A percentile compares a stretch with the other conserved stretches of the same genome.
Evolutionary conservation across 2,113 vertebrate genomes (phyloP).

Genomic region (Python bivittatus): DNA sequence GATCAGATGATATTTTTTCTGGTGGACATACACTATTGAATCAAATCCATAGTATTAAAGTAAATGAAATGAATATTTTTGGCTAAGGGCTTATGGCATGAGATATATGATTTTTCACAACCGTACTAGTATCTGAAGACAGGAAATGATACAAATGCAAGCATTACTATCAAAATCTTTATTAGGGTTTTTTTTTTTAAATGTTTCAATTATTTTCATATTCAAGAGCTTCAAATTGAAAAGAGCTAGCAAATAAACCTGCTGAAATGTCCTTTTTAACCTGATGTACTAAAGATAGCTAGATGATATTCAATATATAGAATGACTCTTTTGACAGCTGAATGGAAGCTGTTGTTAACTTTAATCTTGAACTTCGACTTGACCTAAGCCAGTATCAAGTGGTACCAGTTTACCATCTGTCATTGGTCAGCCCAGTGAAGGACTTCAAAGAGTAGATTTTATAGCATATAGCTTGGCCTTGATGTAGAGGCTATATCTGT

Average conservation of each 20-base stretch:
- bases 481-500: conserved; percentile 82
- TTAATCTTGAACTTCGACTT: conserved; percentile 85
- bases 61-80: not conserved
- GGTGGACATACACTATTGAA: not conserved
- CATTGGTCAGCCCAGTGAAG: conserved; percentile 67
- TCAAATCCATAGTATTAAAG: not conserved
- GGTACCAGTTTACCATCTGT: conserved; percentile 86
- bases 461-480: conserved; percentile 80
- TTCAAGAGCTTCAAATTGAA: conserved; percentile 20
- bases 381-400: conserved; percentile 78
- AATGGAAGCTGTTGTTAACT: conserved; percentile 64
- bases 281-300: conserved; percentile 34
- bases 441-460: conserved; percentile 78
- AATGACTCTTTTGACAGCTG: conserved; percentile 56
- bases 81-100: not conserved
- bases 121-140: conserved; percentile 54
- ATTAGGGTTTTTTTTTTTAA: not conserved
- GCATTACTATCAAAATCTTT: not conserved
- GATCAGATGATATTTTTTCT: not conserved
- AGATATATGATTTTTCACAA: conserved; percentile 45
- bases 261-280: conserved; percentile 30
- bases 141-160: conserved; percentile 2
- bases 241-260: conserved; percentile 43
- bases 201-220: conserved; percentile 29
- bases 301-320: conserved; percentile 27